Conservation (phyloP, 2,888 invertebrate genomes). For the Drosophila austrosaltans region DNA sequence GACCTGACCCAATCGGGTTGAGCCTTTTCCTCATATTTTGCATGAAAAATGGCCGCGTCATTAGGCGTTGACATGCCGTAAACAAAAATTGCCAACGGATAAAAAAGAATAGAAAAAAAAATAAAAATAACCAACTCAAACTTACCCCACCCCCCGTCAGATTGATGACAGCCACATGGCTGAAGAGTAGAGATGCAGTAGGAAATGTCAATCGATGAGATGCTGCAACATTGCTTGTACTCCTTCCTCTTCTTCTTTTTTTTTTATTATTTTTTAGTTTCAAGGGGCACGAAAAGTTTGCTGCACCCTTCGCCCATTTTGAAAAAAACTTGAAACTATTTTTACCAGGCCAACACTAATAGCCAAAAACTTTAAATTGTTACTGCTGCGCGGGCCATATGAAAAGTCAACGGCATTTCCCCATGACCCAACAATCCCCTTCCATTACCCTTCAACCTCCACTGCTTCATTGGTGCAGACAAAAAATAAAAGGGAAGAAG, state of each 20-base stretch:
- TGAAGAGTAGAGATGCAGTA: conserved; percentile 22
- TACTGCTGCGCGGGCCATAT: conserved; percentile 70
- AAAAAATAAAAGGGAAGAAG: conserved; percentile 20
- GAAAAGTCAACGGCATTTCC: conserved; percentile 67
- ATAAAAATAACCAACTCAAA: conserved; percentile 25
- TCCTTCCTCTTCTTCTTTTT: conserved; percentile 9
- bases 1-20: conserved; percentile 34
- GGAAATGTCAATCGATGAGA: conserved; percentile 60
- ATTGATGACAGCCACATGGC: conserved; percentile 66
- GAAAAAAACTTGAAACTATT: conserved; percentile 74
- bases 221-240: conserved; percentile 23
- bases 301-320: not conserved
- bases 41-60: conserved; percentile 75
- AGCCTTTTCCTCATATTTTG: conserved; percentile 37
- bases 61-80: conserved; percentile 79
- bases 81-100: conserved; percentile 66
- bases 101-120: too few relatives aligned
- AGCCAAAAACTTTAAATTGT: conserved; percentile 79
- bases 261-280: not conserved
- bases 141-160: conserved; percentile 41
- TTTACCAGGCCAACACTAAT: conserved; percentile 62
- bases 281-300: not conserved
- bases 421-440: conserved; percentile 5
- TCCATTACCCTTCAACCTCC: conserved; percentile 4
- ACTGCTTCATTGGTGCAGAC: conserved; percentile 34